Conservation (phyloP, 1,140 invertebrate genomes). For the Drosophila simulans region DNA sequence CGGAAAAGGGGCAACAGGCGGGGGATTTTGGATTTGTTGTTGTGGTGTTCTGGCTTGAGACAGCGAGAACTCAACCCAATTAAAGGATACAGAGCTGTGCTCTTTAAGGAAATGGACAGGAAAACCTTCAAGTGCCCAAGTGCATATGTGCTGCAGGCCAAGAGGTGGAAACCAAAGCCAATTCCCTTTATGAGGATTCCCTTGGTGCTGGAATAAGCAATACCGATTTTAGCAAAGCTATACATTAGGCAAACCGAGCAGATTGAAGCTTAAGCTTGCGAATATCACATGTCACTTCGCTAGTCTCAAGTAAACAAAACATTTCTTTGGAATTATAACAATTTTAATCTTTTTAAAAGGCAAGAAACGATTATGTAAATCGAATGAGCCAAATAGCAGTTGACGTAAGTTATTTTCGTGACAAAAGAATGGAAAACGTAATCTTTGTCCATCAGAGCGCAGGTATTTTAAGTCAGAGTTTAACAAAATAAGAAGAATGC, state of each 20-base stretch:
- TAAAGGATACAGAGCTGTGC: constrained; percentile 40
- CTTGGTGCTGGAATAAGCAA: not conserved
- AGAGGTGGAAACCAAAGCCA: constrained; percentile 11
- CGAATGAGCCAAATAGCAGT: too few relatives aligned
- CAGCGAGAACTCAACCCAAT: constrained; percentile 59
- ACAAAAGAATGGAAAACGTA: too few relatives aligned
- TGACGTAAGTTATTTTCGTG: too few relatives aligned
- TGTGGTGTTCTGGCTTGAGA: constrained; percentile 22
- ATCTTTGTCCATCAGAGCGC: too few relatives aligned
- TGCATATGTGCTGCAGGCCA: constrained; percentile 12
- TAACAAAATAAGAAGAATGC: too few relatives aligned
- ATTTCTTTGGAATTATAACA: not conserved
- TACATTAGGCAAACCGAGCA: not conserved
- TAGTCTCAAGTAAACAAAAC: not conserved
- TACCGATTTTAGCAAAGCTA: not conserved
- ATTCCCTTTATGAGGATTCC: not conserved
- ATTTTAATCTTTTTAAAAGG: too few relatives aligned
- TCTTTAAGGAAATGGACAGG: constrained; percentile 23
- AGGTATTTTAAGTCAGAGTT: too few relatives aligned
- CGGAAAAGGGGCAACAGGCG: constrained; percentile 8
- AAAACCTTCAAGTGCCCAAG: constrained; percentile 56
- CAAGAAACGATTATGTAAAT: too few relatives aligned
- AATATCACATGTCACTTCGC: not conserved
- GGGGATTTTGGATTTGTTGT: constrained; percentile 25
- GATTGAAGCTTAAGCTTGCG: not conserved